Base-by-base conservation (phyloP, 2,797 vertebrate genomes). In the Gallinago solitaria region DNA sequence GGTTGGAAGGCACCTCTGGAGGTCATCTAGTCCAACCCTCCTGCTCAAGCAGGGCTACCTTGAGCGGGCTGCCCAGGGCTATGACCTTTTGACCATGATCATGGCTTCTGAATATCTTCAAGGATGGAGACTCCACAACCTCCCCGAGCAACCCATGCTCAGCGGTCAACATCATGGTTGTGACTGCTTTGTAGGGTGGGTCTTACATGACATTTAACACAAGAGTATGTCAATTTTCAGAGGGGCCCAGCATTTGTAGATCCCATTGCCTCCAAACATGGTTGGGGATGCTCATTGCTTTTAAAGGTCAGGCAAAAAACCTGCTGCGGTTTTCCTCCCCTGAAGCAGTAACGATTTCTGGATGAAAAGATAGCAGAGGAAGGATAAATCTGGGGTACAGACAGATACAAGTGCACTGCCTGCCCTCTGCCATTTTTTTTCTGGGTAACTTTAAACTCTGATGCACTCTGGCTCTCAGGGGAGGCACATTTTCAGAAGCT, bases 391-490 rank as follows among this genome's bases (percentile, higher is more conserved):
- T 73, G 50, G 41, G 21, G 35, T 61, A 59, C 33, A 68, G 70
- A 68, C 56, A 87, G 60, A 71, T 65, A 54, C 24, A 77, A 85
- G 60, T 59, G 50, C 68, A 50, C 56, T 61, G 77, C 48, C 21
- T 89, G 83, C 68, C 83, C 71, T 93, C 83, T 94, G 90, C 53
- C 83, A 89, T 64, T 93, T 87, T 94, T 94, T 90, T 90, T 75
- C 86, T 61, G 33, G 43, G 94, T 96, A 94, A 95, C 86, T 83
- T 90, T 96, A 94, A 95, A 90, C 86, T 93, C 71, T 37, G 37
- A 74, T 71, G 33, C 39, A 32, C 71, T 90, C 60, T 85, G 64
- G 47, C 83, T 92, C 53, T 63, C 50, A 33, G 41, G 27, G n/a
- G 1, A 92, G 83, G 64, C 68, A 82, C 75, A 39, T 64, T 94